Evolutionary conservation across 2,888 invertebrate genomes (phyloP).

Genomic region (Drosophila suboccidentalis): DNA sequence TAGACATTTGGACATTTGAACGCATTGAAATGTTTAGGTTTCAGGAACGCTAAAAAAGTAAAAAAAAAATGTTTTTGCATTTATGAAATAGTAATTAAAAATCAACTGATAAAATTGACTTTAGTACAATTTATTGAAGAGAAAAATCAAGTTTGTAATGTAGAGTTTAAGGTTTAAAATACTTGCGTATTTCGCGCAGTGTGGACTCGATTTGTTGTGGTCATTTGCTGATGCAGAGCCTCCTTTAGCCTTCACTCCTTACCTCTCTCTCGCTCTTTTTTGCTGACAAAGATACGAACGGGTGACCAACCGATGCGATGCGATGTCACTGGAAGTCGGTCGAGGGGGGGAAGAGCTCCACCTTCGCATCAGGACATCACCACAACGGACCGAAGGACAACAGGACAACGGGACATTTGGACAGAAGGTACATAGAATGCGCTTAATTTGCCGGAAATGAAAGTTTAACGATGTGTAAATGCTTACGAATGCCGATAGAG

Average conservation of each 20-base stretch:
- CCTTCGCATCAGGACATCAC: conserved; percentile 6
- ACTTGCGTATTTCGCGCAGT: background rate
- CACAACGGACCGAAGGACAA: conserved; percentile 8
- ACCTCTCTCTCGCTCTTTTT: conserved; percentile 38
- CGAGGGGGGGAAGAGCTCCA: background rate
- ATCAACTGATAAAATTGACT: too few relatives aligned
- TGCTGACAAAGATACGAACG: conserved; percentile 69
- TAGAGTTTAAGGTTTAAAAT: too few relatives aligned
- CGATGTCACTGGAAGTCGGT: background rate
- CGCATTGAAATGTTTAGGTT: too few relatives aligned
- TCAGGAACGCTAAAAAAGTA: too few relatives aligned
- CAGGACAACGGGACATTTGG: conserved; percentile 7
- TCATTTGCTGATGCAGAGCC: conserved; percentile 54
- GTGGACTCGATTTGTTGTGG: conserved; percentile 56
- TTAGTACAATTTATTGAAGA: too few relatives aligned
- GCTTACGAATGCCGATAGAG: conserved; percentile 80
- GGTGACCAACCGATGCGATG: conserved; percentile 32
- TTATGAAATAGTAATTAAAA: too few relatives aligned
- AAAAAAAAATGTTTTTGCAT: too few relatives aligned
- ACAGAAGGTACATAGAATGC: conserved; percentile 69
- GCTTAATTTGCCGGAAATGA: conserved; percentile 81
- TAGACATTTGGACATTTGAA: too few relatives aligned
- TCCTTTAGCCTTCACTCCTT: background rate
- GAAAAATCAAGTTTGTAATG: too few relatives aligned
- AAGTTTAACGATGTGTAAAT: conserved; percentile 82